A percentile compares a stretch with the other conserved stretches of the same genome.
Evolutionary conservation across 2,797 vertebrate species (phyloP).

Genomic region (Pteropus rufus): DNA sequence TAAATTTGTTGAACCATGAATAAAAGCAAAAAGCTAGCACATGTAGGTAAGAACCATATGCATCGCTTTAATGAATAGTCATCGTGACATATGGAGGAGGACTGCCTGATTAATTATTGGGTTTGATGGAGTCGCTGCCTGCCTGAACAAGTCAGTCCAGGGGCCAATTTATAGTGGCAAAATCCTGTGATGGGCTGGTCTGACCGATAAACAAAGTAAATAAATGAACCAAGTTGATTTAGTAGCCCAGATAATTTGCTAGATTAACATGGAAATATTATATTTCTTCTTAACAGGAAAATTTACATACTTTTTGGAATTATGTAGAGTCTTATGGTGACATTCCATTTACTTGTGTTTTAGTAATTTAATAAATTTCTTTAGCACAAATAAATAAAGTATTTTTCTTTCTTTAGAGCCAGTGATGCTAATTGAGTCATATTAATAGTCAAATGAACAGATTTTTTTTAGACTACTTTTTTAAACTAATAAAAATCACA

Average conservation of each 20-base stretch:
- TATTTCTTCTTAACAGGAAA: conserved; percentile 33
- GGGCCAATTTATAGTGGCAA: conserved; percentile 69
- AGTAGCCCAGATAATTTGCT: conserved; percentile 59
- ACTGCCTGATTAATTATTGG: conserved; percentile 67
- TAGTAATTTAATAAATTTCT: neutral
- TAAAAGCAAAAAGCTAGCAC: conserved; percentile 37
- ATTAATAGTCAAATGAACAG: neutral
- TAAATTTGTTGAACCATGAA: conserved; percentile 66
- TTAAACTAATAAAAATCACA: neutral
- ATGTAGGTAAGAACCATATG: conserved; percentile 63
- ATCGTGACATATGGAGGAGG: conserved; percentile 69
- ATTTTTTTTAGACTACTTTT: neutral
- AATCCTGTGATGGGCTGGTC: conserved; percentile 64
- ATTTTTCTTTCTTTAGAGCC: neutral
- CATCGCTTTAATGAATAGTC: conserved; percentile 69
- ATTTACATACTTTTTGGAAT: conserved; percentile 40
- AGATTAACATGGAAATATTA: neutral
- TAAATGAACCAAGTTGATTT: conserved; percentile 74
- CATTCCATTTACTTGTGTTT: neutral
- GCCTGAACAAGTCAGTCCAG: conserved; percentile 48
- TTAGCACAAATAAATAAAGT: neutral
- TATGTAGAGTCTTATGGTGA: neutral
- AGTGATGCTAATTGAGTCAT: neutral
- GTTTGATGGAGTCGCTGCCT: conserved; percentile 66
- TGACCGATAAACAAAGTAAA: conserved; percentile 71